Evolutionary conservation across 30 jellyfish, hydroid and myxozoan species (phyloP).

Genomic region (Phacellophora camtschatica): DNA sequence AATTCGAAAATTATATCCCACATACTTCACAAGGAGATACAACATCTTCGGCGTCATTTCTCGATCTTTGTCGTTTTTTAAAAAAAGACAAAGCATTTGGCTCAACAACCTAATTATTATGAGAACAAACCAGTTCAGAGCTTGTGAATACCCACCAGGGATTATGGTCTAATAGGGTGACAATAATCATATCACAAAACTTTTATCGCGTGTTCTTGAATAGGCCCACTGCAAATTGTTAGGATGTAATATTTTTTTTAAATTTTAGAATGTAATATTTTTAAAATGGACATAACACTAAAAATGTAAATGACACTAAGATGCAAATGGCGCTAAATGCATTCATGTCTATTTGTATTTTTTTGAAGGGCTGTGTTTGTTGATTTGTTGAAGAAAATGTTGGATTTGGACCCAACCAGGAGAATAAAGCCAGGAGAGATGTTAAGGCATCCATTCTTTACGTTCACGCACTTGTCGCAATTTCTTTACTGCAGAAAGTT

Average conservation of each 20-base stretch:
- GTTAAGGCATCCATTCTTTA: constrained; percentile 93
- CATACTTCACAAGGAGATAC: constrained; percentile 61
- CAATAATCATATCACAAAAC: no score
- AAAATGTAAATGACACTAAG: no score
- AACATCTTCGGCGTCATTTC: background rate
- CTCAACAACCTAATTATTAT: no score
- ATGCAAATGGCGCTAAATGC: no score
- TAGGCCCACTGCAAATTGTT: no score
- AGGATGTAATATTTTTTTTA: no score
- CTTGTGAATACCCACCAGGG: no score
- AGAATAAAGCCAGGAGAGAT: constrained; percentile 92
- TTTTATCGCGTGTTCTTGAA: no score
- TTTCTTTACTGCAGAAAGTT: constrained; percentile 87
- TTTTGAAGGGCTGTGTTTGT: constrained; percentile 90
- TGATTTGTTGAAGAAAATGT: constrained; percentile 89
- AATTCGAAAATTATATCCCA: constrained; percentile 32
- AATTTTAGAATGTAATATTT: no score
- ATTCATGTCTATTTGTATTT: background rate
- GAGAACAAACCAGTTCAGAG: no score
- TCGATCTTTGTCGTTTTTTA: constrained; percentile 1
- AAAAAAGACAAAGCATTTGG: background rate
- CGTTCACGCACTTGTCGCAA: constrained; percentile 96
- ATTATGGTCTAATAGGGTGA: no score
- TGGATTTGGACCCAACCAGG: constrained; percentile 81
- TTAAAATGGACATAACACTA: no score